A percentile compares a stretch with the other conserved stretches of the same genome.
Evolutionary conservation across 2,113 vertebrate genomes (phyloP).

Genomic region (Toxotes jaculatrix): DNA sequence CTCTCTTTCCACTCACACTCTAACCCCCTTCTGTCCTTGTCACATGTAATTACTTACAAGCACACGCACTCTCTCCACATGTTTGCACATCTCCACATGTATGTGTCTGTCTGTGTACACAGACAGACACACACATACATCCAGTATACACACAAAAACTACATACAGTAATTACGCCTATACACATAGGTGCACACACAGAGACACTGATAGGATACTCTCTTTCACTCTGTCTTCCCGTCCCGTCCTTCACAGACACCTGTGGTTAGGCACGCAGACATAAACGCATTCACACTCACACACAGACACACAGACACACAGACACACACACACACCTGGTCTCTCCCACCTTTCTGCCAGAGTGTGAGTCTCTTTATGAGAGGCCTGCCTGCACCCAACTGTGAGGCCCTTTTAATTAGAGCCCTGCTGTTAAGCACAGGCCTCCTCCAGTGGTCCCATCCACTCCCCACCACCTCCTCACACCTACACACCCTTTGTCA

Average conservation of each 20-base stretch:
- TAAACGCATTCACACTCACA: background rate
- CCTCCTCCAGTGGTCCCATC: constrained; percentile 50
- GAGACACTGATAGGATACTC: constrained; percentile 6
- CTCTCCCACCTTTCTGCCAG: constrained; percentile 58
- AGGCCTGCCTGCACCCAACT: constrained; percentile 70
- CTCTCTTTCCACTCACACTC: constrained; percentile 6
- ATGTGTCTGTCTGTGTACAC: background rate
- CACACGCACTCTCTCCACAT: background rate
- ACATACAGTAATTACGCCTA: constrained; percentile 1
- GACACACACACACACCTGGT: constrained; percentile 45
- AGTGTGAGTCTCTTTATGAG: constrained; percentile 68
- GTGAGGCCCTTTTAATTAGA: constrained; percentile 82
- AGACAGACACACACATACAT: background rate
- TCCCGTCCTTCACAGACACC: constrained; percentile 34
- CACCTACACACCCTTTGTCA: constrained; percentile 50
- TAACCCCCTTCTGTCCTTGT: constrained; percentile 1
- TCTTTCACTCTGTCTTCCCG: constrained; percentile 4
- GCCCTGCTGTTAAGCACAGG: constrained; percentile 75
- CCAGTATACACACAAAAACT: background rate
- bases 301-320: background rate
- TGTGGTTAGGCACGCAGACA: constrained; percentile 35
- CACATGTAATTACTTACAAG: constrained; percentile 1
- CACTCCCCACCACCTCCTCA: constrained; percentile 57
- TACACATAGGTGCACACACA: background rate
- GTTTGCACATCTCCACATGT: background rate